These are phyloP conservation scores for Nasonia vitripennis DNA, from an alignment of 1,140 invertebrate genomes.

Conservation along the genomic window DNA sequence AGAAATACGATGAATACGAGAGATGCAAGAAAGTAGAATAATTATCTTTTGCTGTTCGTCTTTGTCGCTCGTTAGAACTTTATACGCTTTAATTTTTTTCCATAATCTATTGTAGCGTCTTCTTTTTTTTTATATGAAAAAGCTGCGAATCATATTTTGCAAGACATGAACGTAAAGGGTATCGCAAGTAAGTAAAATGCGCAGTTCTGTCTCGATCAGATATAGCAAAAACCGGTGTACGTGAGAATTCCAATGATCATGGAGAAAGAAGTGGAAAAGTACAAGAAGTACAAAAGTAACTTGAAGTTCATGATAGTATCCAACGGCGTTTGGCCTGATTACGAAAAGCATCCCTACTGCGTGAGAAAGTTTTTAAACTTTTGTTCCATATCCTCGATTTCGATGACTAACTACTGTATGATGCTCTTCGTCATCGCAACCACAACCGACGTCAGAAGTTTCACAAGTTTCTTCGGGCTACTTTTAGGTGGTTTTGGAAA, in stretches of 20 bases:
- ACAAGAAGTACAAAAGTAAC: background rate
- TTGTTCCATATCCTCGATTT: slow-evolving; percentile 43
- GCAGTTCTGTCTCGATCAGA: too few relatives aligned
- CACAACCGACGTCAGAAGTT: slow-evolving; percentile 42
- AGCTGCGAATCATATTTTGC: too few relatives aligned
- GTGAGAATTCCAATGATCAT: background rate
- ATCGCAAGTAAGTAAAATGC: too few relatives aligned
- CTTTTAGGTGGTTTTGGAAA: slow-evolving; percentile 53
- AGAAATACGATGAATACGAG: background rate
- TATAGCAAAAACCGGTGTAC: background rate
- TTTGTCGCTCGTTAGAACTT: too few relatives aligned
- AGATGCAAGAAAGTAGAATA: background rate
- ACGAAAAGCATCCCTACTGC: background rate
- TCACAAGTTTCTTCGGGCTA: background rate
- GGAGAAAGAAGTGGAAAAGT: background rate
- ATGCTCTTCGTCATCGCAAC: slow-evolving; percentile 16
- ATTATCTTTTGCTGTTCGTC: too few relatives aligned
- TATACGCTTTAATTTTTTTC: too few relatives aligned
- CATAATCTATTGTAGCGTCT: too few relatives aligned
- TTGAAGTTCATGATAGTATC: slow-evolving; percentile 13
- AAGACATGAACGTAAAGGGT: too few relatives aligned
- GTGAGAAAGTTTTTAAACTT: slow-evolving; percentile 3
- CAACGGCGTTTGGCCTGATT: slow-evolving; percentile 16
- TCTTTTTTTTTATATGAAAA: too few relatives aligned
- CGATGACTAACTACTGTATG: slow-evolving; percentile 49